Evolutionary conservation across 2,888 invertebrate genomes (phyloP).

Genomic region (Leptinotarsa peninsularis): DNA sequence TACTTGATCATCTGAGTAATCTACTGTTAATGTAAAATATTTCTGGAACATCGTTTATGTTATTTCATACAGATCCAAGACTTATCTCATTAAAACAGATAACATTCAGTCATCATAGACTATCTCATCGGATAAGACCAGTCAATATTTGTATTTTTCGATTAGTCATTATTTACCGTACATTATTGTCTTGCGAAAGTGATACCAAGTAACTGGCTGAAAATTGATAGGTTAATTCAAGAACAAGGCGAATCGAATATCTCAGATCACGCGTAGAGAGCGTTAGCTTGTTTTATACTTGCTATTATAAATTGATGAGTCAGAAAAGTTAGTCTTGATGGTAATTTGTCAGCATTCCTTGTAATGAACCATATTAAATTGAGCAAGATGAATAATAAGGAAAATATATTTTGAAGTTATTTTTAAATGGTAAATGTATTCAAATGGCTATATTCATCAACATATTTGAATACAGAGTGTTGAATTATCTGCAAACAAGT

Average conservation of each 20-base stretch:
- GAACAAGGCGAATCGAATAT: slow-evolving; percentile 4
- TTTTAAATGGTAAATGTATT: too few species aligned
- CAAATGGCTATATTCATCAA: too few species aligned
- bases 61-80: too few species aligned
- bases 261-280: not conserved
- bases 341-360: slow-evolving; percentile 15
- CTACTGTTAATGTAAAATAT: too few species aligned
- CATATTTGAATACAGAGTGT: too few species aligned
- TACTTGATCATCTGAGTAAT: too few species aligned
- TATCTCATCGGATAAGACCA: slow-evolving; percentile 8
- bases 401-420: not conserved
- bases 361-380: not conserved
- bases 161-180: slow-evolving; percentile 13
- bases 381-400: not conserved
- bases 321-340: not conserved
- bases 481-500: too few species aligned
- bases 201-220: slow-evolving; percentile 6
- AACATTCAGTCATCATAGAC: not conserved
- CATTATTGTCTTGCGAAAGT: slow-evolving; percentile 7
- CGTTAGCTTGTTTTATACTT: slow-evolving; percentile 13
- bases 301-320: slow-evolving; percentile 18
- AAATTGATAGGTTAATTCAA: slow-evolving; percentile 20
- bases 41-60: too few species aligned
- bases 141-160: slow-evolving; percentile 9
- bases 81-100: not conserved